Conservation (phyloP, 2,113 vertebrate species). For the Myotis brandtii region DNA sequence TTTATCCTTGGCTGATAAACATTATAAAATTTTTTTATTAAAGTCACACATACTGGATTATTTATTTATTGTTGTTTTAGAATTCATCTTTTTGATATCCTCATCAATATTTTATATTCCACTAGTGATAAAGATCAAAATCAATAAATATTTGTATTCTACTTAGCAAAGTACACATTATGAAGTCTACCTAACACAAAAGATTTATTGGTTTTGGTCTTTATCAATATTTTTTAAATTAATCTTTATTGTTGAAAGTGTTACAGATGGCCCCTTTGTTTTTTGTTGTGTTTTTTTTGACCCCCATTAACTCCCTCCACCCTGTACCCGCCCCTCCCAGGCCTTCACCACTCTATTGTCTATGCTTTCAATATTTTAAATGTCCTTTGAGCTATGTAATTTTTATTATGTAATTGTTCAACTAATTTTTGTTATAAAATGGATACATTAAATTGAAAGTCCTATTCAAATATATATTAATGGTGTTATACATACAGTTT, state of each 20-base stretch:
- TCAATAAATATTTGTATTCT: background rate
- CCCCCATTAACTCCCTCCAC: too few species aligned
- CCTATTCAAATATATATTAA: background rate
- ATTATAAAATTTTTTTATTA: background rate
- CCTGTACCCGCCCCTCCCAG: too few species aligned
- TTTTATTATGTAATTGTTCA: conserved; percentile 3
- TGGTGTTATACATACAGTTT: background rate
- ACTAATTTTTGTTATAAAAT: conserved; percentile 3
- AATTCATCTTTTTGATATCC: background rate
- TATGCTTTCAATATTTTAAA: background rate
- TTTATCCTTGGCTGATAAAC: background rate
- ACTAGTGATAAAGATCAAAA: background rate
- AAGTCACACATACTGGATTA: background rate
- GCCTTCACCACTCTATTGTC: too few species aligned
- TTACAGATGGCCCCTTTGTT: too few species aligned
- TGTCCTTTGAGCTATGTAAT: background rate
- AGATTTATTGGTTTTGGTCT: background rate
- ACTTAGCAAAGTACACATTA: background rate
- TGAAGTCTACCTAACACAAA: background rate
- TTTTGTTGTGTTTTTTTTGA: too few species aligned
- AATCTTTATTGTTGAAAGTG: background rate
- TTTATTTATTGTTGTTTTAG: background rate
- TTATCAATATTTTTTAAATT: background rate
- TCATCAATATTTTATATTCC: conserved; percentile 1
- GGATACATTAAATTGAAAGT: background rate